Evolutionary conservation across 92 coral and sea anemone genomes (phyloP).

Genomic region (Epizoanthus fatuus): DNA sequence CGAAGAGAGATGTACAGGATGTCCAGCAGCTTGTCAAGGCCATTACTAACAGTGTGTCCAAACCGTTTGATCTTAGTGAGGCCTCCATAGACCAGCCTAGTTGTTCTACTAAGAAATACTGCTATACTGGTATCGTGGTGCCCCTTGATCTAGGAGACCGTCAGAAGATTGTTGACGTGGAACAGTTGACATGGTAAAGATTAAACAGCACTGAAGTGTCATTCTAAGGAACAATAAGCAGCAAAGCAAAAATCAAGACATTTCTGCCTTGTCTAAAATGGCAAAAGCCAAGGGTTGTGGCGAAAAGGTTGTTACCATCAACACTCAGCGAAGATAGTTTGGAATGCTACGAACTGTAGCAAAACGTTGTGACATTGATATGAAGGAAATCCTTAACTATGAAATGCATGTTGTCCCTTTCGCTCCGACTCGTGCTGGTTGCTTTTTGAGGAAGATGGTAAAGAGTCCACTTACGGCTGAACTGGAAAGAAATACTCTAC

Average conservation of each 20-base stretch:
- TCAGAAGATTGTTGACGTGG: conserved; percentile 32
- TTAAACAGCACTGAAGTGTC: conserved; percentile 48
- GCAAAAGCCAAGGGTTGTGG: conserved; percentile 8
- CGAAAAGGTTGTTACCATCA: no score
- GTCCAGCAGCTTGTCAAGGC: conserved; percentile 62
- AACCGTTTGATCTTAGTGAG: conserved; percentile 69
- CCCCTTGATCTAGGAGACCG: conserved; percentile 56
- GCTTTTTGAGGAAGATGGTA: conserved; percentile 65
- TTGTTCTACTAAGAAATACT: conserved; percentile 48
- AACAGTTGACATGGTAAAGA: conserved; percentile 49
- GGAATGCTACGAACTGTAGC: no score
- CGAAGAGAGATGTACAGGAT: conserved; percentile 53
- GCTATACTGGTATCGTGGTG: conserved; percentile 69
- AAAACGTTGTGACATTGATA: no score
- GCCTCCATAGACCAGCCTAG: conserved; percentile 50
- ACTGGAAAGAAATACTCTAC: no score
- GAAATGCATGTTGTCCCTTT: no score
- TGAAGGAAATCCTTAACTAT: no score
- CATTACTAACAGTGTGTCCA: conserved; percentile 57
- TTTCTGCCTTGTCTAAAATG: conserved; percentile 64
- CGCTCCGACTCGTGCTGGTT: conserved; percentile 37
- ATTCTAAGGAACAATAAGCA: conserved; percentile 59
- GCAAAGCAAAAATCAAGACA: conserved; percentile 54
- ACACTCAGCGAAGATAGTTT: no score
- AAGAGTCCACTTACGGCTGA: background rate